phyloP scores from a whole-genome alignment of 2,888 invertebrate genomes.

The Lapara coniferarum region DNA sequence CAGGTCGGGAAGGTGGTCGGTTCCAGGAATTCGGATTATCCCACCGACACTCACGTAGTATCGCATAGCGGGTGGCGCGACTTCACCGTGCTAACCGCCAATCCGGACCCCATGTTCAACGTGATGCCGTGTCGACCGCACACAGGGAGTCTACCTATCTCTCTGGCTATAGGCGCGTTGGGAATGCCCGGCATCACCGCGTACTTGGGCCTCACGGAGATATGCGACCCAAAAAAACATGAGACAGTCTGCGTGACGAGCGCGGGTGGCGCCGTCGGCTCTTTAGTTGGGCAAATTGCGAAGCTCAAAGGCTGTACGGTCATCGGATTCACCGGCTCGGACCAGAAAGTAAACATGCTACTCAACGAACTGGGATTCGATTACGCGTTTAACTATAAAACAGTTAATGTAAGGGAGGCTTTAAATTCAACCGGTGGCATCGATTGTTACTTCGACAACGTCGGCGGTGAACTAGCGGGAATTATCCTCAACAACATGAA shows the following conservation, averaged over 20 bases:
- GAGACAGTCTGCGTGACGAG: conserved; percentile 86
- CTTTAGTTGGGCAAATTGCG: conserved; percentile 87
- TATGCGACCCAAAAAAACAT: conserved; percentile 85
- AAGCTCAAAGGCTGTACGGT: conserved; percentile 64
- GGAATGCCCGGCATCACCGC: conserved; percentile 84
- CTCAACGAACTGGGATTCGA: conserved; percentile 85
- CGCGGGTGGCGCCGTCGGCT: conserved; percentile 88
- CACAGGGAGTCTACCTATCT: conserved; percentile 72
- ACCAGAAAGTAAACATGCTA: conserved; percentile 85
- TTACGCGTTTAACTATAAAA: conserved; percentile 87
- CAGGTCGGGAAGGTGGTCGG: conserved; percentile 81
- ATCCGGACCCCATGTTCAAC: conserved; percentile 46
- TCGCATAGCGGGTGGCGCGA: conserved; percentile 86
- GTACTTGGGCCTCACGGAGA: conserved; percentile 61
- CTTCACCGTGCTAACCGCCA: conserved; percentile 59
- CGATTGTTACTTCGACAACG: conserved; percentile 89
- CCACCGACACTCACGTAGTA: conserved; percentile 82
- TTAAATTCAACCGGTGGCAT: conserved; percentile 85
- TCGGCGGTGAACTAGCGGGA: conserved; percentile 84
- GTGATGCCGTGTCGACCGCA: conserved; percentile 67
- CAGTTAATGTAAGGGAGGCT: conserved; percentile 60
- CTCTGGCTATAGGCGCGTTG: conserved; percentile 82
- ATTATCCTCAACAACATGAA: conserved; percentile 84
- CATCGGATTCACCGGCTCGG: conserved; percentile 84
- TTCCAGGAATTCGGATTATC: conserved; percentile 83